Percentiles rank a stretch among this genome's conserved stretches.
phyloP scores from a whole-genome alignment of 2,888 invertebrate species.

The Drosophila meridiana region DNA sequence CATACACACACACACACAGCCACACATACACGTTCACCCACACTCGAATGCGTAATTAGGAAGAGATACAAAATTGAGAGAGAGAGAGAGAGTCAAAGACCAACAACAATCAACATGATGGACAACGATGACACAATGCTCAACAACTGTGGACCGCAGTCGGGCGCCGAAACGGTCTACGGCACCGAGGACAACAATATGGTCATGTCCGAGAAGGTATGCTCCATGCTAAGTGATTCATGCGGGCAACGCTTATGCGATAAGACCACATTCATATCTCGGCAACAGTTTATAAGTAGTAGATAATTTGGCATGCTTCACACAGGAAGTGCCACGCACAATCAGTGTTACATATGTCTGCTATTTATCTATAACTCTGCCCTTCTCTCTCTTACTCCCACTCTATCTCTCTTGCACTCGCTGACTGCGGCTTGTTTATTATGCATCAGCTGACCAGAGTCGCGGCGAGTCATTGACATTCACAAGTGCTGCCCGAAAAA shows the following conservation, averaged over 20 bases:
- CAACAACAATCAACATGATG: conserved; percentile 71
- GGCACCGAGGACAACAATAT: conserved; percentile 97
- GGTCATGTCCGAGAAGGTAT: conserved; percentile 97
- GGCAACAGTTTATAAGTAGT: conserved; percentile 11
- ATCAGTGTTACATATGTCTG: conserved; percentile 50
- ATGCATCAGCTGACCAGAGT: conserved; percentile 68
- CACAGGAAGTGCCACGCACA: conserved; percentile 61
- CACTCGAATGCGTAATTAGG: conserved; percentile 44
- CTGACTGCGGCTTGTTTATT: conserved; percentile 58
- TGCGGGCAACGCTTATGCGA: conserved; percentile 38
- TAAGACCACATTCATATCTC: conserved; percentile 37
- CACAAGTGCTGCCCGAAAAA: conserved; percentile 44
- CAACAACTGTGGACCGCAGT: conserved; percentile 85
- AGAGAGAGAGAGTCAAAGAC: conserved; percentile 24
- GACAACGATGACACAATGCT: conserved; percentile 83
- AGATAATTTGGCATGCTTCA: conserved; percentile 37
- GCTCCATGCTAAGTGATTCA: conserved; percentile 54
- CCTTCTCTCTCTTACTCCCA: not conserved
- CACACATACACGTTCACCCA: conserved; percentile 28
- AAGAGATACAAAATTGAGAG: conserved; percentile 31
- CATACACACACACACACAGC: conserved; percentile 32
- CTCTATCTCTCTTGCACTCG: not conserved
- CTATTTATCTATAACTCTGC: conserved; percentile 18
- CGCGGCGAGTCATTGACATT: conserved; percentile 79
- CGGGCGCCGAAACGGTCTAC: conserved; percentile 93